Evolutionary conservation across 2,888 invertebrate species (phyloP), one percentile per base, ranked within the genome.

Genomic region (Neoscelio sp.): DNA sequence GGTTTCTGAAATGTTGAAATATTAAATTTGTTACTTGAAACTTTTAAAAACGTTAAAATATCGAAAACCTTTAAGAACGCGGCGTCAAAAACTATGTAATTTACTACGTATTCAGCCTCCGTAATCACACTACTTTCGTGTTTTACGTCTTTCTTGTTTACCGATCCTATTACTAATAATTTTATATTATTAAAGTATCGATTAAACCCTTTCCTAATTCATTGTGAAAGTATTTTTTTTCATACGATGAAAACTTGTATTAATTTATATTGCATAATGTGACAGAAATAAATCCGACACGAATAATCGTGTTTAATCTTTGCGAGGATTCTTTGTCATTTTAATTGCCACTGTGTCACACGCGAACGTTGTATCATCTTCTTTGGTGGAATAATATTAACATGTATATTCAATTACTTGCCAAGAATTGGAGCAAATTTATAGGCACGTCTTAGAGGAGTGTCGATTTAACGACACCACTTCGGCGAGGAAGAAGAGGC

Each of bases 401-500:
- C 68, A 78, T 78, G 65, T 52, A 71, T 58, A 74, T 71, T 78
- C 64, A 80, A 76, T 80, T 64, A 48, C 56, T 68, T 33, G 68
- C 10, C 38, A 18, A 50, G 68, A 78, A 78, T 68, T 74, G 52
- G 78, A 74, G 68, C 78, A 58, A 35, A 68, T 78, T 70, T 64
- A 54, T 54, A 76, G 80, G 78, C 80, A 65, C 78, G 80, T 76
- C 80, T 76, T 65, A 58, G 73, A 77, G 80, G 80, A 64, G 80
- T 80, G 80, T 68, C 80, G 52, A 78, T 78, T 78, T 71, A 67
- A 78, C 58, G 56, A 58, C 40, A 52, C 60, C 67, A 70, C 71
- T 76, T 67, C 20, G 58, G 56, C 33, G 52, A 65, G 28, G 58
- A 75, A 75, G 42, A 70, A 42, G 62, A 46, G 54, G 54, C 40